Base-by-base conservation (phyloP, 1,140 invertebrate genomes). In the Caenorhabditis inopinata region DNA sequence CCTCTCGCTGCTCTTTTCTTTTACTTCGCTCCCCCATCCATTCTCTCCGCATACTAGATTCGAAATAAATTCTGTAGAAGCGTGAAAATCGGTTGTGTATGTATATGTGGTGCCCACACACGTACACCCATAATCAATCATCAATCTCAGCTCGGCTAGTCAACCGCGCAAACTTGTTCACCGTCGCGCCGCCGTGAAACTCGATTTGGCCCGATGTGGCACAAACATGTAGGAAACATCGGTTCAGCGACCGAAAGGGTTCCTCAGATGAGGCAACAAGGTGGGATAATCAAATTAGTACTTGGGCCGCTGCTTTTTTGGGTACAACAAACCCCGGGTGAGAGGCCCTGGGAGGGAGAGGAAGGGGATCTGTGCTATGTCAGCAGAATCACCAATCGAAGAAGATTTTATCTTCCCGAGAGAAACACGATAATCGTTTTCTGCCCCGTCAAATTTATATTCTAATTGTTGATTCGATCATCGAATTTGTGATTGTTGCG, bases 391-490 rank as follows among this genome's bases (percentile, higher is more conserved):
- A 58, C 1, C 27, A 5, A n/a, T 42, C 38, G 38, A 9, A 29
- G 27, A 14, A 38, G 29, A 38, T 68, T 38, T 68, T 38, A 38
- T 68, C 58, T 68, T 68, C 58, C 58, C 58, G 58, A 68, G 12
- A 18, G 58, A 68, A n/a, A 68, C 58, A 68, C 58, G 58, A 68
- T 68, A 68, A 68, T 68, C 58, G 38, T 68, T 68, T 68, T 68
- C 58, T 68, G 58, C 58, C 58, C 58, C 58, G 58, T 68, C 58
- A 68, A 68, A 68, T 68, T 68, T 68, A 68, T 68, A 68, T 68
- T 68, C 58, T 68, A 68, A 68, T 68, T 68, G 58, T 68, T 68
- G 58, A 68, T 68, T 68, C 58, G 58, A 68, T 68, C 58, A 68
- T 68, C 58, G 58, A 68, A 68, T 68, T 68, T 68, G 58, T 68